phyloP scores from a whole-genome alignment of 2,113 vertebrate species.

The Antennarius striatus region DNA sequence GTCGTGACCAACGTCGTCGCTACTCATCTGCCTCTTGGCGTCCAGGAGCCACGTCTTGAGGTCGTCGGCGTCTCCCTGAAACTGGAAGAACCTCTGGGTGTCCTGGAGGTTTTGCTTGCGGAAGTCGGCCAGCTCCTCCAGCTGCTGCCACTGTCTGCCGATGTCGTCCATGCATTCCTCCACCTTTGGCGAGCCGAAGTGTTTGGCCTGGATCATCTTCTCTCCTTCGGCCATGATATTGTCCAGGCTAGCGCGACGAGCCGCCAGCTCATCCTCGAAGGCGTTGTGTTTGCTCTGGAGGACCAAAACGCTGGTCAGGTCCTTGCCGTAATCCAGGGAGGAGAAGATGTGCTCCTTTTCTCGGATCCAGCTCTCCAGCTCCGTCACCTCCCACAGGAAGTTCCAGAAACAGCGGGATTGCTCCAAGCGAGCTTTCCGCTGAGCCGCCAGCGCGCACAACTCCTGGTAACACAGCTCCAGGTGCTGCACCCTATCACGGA shows the following conservation, averaged over 20 bases:
- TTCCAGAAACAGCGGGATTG: conserved; percentile 92
- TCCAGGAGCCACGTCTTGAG: conserved; percentile 87
- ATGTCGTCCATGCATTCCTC: conserved; percentile 80
- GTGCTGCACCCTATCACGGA: conserved; percentile 90
- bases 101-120: conserved; percentile 88
- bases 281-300: conserved; percentile 91
- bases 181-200: conserved; percentile 81
- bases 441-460: conserved; percentile 82
- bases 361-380: conserved; percentile 93
- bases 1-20: conserved; percentile 87
- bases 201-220: conserved; percentile 80
- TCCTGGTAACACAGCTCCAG: conserved; percentile 88
- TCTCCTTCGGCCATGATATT: conserved; percentile 82
- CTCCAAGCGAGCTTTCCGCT: conserved; percentile 84
- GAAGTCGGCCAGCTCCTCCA: conserved; percentile 90
- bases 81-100: conserved; percentile 91
- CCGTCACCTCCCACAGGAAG: conserved; percentile 93
- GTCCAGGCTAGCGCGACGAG: conserved; percentile 80
- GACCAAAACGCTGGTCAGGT: conserved; percentile 89
- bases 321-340: conserved; percentile 92
- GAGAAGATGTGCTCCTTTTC: conserved; percentile 97
- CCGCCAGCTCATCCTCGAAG: conserved; percentile 91
- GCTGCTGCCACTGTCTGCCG: conserved; percentile 85
- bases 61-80: conserved; percentile 92
- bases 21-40: conserved; percentile 81